phyloP scores from a whole-genome alignment of 2,113 vertebrate species.

The Pogonocichla stellata region DNA sequence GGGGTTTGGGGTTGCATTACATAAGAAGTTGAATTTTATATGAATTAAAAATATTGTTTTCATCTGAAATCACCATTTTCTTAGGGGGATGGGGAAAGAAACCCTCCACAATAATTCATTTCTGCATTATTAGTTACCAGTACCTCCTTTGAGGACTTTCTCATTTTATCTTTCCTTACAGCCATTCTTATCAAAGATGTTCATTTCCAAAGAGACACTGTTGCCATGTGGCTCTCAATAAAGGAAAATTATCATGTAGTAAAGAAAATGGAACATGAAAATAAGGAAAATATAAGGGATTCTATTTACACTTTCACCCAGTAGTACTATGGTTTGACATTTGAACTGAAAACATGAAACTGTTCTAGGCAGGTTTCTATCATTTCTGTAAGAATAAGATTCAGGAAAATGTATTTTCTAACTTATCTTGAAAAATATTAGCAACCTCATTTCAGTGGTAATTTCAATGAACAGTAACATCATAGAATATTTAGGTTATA shows the following conservation, averaged over 20 bases:
- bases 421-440: background rate
- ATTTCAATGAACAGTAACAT: background rate
- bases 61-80: background rate
- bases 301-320: background rate
- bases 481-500: background rate
- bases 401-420: background rate
- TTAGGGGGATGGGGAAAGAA: background rate
- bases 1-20: background rate
- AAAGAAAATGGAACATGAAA: background rate
- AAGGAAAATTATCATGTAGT: background rate
- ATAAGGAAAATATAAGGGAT: background rate
- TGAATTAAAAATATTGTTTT: background rate
- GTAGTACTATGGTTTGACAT: background rate
- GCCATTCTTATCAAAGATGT: background rate
- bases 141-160: background rate
- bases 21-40: background rate
- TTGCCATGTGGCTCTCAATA: background rate
- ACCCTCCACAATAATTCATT: background rate
- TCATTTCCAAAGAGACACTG: background rate
- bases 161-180: background rate
- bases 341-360: background rate
- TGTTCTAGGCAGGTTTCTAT: background rate
- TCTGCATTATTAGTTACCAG: background rate
- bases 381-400: background rate
- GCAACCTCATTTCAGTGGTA: background rate